These are phyloP conservation scores for Parasteatoda lunata DNA, from an alignment of 2,888 invertebrate genomes.

Conservation along the genomic window DNA sequence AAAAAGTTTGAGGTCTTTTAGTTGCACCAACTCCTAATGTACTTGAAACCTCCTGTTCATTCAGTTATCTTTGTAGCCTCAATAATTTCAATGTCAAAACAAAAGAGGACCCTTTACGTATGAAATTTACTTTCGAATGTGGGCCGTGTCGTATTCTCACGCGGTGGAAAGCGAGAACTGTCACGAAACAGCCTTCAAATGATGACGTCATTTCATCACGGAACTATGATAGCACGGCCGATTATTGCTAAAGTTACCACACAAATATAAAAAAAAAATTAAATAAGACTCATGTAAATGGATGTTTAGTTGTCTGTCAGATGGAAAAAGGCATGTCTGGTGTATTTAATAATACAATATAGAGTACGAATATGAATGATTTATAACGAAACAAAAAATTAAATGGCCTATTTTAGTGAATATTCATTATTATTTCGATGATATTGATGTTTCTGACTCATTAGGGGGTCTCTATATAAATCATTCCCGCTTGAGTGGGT, in stretches of 20 bases:
- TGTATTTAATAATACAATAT: too few relatives aligned
- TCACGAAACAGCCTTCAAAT: slow-evolving; percentile 49
- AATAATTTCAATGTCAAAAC: slow-evolving; percentile 32
- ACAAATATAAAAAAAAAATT: slow-evolving; percentile 23
- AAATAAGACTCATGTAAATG: too few relatives aligned
- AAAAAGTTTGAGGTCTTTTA: too few relatives aligned
- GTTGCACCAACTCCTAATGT: background rate
- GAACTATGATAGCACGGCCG: slow-evolving; percentile 38
- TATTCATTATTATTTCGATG: too few relatives aligned
- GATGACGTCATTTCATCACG: slow-evolving; percentile 49
- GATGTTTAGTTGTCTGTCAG: too few relatives aligned
- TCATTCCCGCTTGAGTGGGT: too few relatives aligned
- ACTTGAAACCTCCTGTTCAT: slow-evolving; percentile 6
- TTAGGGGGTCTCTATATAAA: too few relatives aligned
- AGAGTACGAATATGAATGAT: too few relatives aligned
- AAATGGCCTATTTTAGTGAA: too few relatives aligned
- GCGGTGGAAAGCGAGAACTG: slow-evolving; percentile 37
- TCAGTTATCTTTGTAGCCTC: slow-evolving; percentile 10
- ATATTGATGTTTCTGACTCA: too few relatives aligned
- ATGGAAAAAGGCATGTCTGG: too few relatives aligned
- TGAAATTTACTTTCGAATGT: slow-evolving; percentile 47
- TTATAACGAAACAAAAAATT: too few relatives aligned
- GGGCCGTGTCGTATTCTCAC: slow-evolving; percentile 53
- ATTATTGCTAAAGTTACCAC: slow-evolving; percentile 29
- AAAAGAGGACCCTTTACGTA: background rate